phyloP scores from a whole-genome alignment of 2,113 vertebrate genomes.

The Podarcis muralis region DNA sequence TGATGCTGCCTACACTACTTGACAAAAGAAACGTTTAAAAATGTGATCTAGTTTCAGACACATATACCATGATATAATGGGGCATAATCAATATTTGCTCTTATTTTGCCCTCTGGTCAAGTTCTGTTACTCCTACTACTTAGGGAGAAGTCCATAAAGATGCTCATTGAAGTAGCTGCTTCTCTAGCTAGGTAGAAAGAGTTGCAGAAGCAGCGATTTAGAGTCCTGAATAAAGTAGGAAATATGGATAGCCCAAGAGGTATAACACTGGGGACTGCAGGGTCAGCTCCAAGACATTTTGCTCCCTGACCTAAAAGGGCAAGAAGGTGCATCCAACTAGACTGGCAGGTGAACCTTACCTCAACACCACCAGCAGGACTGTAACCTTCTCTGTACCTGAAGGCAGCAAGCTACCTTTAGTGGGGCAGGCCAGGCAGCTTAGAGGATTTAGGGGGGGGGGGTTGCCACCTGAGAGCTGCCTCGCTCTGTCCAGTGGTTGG shows the following conservation, averaged over 20 bases:
- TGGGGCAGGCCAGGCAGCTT: too few species aligned
- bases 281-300: neutral
- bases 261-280: neutral
- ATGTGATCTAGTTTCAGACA: neutral
- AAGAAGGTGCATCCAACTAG: too few species aligned
- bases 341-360: too few species aligned
- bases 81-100: neutral
- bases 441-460: too few species aligned
- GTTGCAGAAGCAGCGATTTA: neutral
- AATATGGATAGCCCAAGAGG: neutral
- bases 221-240: neutral
- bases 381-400: too few species aligned
- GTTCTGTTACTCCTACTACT: neutral
- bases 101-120: neutral
- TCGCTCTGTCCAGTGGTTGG: too few species aligned
- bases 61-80: too few species aligned
- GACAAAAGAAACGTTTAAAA: neutral
- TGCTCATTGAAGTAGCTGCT: neutral
- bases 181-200: neutral
- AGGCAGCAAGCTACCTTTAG: too few species aligned
- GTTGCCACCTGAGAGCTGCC: too few species aligned
- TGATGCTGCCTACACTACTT: neutral
- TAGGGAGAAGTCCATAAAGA: neutral
- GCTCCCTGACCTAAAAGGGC: too few species aligned
- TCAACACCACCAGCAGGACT: too few species aligned